Evolutionary conservation across 2,113 vertebrate genomes (phyloP).

Genomic region (Myotis brandtii): DNA sequence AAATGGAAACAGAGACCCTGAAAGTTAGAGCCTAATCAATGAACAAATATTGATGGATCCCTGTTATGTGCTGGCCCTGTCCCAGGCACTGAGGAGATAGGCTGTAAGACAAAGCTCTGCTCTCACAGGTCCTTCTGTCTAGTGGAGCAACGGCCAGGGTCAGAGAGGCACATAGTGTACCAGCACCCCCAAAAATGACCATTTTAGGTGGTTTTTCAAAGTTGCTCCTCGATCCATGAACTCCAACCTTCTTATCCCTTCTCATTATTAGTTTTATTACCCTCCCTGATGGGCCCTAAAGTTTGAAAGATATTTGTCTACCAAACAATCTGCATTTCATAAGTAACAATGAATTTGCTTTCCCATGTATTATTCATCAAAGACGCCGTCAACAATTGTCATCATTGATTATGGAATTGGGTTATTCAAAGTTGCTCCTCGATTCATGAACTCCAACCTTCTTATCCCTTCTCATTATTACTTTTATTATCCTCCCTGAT

Average conservation of each 20-base stretch:
- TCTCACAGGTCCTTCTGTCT: background rate
- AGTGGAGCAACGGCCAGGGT: background rate
- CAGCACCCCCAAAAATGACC: background rate
- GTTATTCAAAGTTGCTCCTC: slow-evolving; percentile 9
- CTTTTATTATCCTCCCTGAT: slow-evolving; percentile 23
- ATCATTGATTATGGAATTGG: background rate
- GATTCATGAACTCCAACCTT: background rate
- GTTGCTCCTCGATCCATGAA: background rate
- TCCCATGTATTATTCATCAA: slow-evolving; percentile 79
- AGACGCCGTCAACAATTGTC: background rate
- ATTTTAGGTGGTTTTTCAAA: slow-evolving; percentile 26
- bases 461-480: background rate
- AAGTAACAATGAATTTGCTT: slow-evolving; percentile 71
- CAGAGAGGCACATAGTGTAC: background rate
- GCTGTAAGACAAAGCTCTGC: background rate
- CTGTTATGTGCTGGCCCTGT: background rate
- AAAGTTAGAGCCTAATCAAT: background rate
- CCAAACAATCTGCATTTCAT: slow-evolving; percentile 73
- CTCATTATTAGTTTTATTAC: slow-evolving; percentile 9
- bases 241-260: background rate
- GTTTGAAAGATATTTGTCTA: slow-evolving; percentile 72
- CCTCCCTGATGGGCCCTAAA: slow-evolving; percentile 25
- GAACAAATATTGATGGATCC: background rate
- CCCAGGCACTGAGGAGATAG: background rate
- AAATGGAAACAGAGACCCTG: background rate